Percentiles rank a stretch among this genome's conserved stretches.
Conservation (phyloP, 1,140 invertebrate genomes). For the Nixonia krombeini region DNA sequence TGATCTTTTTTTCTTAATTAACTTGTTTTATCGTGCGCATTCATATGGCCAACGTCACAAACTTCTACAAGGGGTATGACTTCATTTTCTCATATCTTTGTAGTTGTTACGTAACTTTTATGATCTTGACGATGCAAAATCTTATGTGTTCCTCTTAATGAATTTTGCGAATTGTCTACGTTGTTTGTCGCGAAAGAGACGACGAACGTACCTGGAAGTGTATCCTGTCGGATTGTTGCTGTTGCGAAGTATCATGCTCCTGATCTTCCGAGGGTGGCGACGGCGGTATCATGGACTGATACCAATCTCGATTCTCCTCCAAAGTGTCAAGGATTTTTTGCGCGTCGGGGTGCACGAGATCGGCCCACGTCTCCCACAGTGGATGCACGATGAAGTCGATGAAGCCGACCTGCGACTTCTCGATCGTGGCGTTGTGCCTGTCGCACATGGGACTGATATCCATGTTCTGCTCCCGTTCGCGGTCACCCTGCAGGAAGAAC, state of each 20-base stretch:
- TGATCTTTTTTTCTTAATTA: too few relatives aligned
- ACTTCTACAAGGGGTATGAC: too few relatives aligned
- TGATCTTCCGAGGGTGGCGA: constrained; percentile 76
- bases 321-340: constrained; percentile 97
- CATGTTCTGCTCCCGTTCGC: constrained; percentile 91
- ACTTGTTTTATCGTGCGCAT: too few relatives aligned
- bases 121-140: too few relatives aligned
- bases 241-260: constrained; percentile 68
- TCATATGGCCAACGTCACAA: too few relatives aligned
- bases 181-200: too few relatives aligned
- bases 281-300: constrained; percentile 88
- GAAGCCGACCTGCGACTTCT: constrained; percentile 98
- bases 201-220: constrained; percentile 78
- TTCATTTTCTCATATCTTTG: too few relatives aligned
- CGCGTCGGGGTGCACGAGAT: constrained; percentile 98
- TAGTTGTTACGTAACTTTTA: too few relatives aligned
- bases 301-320: constrained; percentile 99
- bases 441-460: constrained; percentile 97
- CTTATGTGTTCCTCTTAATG: too few relatives aligned
- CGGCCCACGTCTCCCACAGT: constrained; percentile 99
- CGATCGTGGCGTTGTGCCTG: constrained; percentile 93
- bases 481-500: constrained; percentile 97
- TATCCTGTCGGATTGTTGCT: constrained; percentile 76
- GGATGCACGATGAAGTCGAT: constrained; percentile 99
- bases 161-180: too few relatives aligned